Evolutionary conservation across 2,888 invertebrate genomes (phyloP).

Genomic region (Charanyca ferruginea): DNA sequence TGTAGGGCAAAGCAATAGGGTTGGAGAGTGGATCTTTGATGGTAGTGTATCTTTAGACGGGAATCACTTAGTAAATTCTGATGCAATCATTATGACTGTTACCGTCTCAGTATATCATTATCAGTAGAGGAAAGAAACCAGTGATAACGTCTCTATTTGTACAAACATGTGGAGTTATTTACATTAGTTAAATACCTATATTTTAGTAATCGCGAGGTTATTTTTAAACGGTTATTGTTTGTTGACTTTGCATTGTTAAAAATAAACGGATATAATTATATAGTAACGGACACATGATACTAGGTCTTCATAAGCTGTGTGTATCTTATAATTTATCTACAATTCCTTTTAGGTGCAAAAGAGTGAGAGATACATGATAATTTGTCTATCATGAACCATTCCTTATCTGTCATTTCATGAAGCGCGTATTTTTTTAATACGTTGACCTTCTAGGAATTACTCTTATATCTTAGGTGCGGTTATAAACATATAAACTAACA

Average conservation of each 20-base stretch:
- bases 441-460: too few relatives aligned
- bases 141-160: constrained; percentile 45
- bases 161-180: constrained; percentile 21
- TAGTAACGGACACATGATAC: background rate
- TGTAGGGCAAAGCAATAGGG: too few relatives aligned
- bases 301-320: background rate
- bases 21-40: too few relatives aligned
- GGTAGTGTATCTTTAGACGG: too few relatives aligned
- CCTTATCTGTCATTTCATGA: constrained; percentile 5
- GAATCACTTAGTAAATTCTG: constrained; percentile 18
- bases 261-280: background rate
- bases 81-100: constrained; percentile 40
- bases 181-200: constrained; percentile 6
- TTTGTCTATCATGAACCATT: constrained; percentile 3
- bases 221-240: constrained; percentile 30
- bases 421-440: too few relatives aligned
- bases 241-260: background rate
- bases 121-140: constrained; percentile 57
- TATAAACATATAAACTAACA: too few relatives aligned
- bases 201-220: constrained; percentile 12
- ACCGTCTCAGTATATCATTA: constrained; percentile 13
- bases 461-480: too few relatives aligned
- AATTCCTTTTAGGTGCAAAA: background rate
- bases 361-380: constrained; percentile 1
- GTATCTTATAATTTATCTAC: background rate